Evolutionary conservation across 2,113 vertebrate species (phyloP).

Genomic region (Taxidea taxus): DNA sequence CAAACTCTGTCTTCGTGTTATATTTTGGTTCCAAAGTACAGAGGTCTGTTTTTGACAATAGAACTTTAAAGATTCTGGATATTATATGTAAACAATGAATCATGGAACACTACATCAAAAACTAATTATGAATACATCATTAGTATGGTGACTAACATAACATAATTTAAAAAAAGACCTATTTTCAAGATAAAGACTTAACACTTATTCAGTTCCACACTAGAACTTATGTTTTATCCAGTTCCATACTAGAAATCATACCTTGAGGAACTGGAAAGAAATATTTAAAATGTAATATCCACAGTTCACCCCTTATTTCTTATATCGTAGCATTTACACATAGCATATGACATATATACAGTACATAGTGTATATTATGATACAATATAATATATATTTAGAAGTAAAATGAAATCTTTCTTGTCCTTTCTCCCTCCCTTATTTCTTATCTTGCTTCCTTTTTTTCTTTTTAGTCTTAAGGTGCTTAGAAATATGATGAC

Average conservation of each 20-base stretch:
- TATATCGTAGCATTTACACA: not conserved
- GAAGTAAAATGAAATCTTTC: not conserved
- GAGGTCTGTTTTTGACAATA: not conserved
- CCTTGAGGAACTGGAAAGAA: not conserved
- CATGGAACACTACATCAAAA: no score
- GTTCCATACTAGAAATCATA: not conserved
- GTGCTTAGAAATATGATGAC: not conserved
- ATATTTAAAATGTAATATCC: conserved; percentile 1
- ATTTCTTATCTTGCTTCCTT: not conserved
- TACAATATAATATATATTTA: not conserved
- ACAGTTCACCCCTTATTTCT: not conserved
- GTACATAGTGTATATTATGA: not conserved
- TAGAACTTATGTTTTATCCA: not conserved
- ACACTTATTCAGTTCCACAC: not conserved
- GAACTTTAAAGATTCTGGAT: not conserved
- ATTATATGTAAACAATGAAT: no score
- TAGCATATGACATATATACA: not conserved
- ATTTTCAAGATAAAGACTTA: conserved; percentile 3
- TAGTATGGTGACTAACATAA: no score
- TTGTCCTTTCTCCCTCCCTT: not conserved
- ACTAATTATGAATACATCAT: no score
- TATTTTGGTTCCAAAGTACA: not conserved
- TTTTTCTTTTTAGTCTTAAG: not conserved
- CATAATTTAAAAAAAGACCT: not conserved
- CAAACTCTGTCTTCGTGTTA: not conserved